phyloP scores from a whole-genome alignment of 2,113 vertebrate species.

The Cathartes aura region DNA sequence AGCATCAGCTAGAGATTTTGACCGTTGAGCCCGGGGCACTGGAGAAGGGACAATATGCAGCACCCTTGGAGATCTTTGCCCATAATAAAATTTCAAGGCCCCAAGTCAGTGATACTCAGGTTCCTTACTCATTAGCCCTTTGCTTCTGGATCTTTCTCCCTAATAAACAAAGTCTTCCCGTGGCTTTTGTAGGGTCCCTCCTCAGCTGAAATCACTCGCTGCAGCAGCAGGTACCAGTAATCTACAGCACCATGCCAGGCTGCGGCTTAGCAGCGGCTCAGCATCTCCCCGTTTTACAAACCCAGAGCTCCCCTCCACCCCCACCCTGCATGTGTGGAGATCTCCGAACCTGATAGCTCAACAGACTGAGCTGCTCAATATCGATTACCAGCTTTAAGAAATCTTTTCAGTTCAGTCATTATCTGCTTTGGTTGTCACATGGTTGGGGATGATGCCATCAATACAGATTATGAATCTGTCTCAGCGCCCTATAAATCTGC shows the following conservation, averaged over 20 bases:
- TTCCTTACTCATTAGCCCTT: not conserved
- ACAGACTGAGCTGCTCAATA: conserved; percentile 53
- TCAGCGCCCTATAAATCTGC: conserved; percentile 20
- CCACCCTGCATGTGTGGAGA: fast-evolving
- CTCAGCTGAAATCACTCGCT: not conserved
- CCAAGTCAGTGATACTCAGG: not conserved
- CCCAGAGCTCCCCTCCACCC: not conserved
- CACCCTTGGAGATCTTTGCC: not conserved
- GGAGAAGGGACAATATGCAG: not conserved
- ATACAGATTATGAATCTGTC: conserved; percentile 24
- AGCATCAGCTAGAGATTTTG: not conserved
- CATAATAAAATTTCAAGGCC: not conserved
- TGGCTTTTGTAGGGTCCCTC: not conserved
- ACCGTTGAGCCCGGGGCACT: fast-evolving
- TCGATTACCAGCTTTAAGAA: conserved; percentile 70
- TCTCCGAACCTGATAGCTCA: not conserved
- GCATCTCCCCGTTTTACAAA: not conserved
- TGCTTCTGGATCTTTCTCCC: not conserved
- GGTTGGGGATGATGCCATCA: conserved; percentile 51
- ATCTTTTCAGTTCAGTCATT: conserved; percentile 60
- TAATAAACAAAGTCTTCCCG: not conserved
- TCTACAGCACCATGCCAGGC: not conserved
- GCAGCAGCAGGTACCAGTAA: not conserved
- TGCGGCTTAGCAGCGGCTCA: not conserved
- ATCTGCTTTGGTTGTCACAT: conserved; percentile 55